These are phyloP conservation scores for Argyra leucocephala DNA, from an alignment of 2,888 invertebrate genomes.

Conservation along the genomic window DNA sequence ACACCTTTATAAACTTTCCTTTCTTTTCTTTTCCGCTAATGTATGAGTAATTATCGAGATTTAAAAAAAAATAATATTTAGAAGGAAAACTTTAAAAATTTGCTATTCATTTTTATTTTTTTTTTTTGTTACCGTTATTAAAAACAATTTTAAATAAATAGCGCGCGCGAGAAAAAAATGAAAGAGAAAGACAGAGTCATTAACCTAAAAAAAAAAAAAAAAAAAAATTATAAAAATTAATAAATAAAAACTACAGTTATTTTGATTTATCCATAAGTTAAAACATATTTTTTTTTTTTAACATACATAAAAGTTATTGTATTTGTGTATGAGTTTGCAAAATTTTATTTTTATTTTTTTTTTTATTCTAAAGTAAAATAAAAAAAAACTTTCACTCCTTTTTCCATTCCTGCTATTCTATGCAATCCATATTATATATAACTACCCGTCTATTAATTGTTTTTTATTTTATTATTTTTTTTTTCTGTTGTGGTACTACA, in stretches of 20 bases:
- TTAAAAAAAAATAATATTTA: not conserved
- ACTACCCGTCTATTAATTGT: too few species aligned
- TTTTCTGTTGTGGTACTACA: too few species aligned
- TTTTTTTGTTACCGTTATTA: not conserved
- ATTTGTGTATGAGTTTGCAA: too few species aligned
- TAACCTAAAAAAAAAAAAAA: constrained; percentile 5
- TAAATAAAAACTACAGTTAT: too few species aligned
- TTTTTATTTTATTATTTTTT: too few species aligned
- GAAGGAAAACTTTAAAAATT: not conserved
- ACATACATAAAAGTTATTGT: not conserved
- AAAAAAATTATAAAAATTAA: too few species aligned
- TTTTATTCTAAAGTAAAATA: too few species aligned
- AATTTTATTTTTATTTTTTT: too few species aligned
- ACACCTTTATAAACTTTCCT: not conserved
- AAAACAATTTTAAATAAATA: not conserved
- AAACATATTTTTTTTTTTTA: not conserved
- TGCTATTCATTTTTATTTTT: not conserved
- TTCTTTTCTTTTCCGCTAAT: not conserved
- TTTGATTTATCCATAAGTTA: too few species aligned
- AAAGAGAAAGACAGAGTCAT: constrained; percentile 6
- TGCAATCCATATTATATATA: too few species aligned
- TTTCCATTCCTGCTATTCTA: too few species aligned
- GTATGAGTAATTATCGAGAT: not conserved
- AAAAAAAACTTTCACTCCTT: too few species aligned
- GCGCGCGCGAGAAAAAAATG: not conserved